A percentile compares a stretch with the other conserved stretches of the same genome.
Evolutionary conservation across 92 coral and sea anemone genomes (phyloP).

Genomic region (Nematostella vectensis): DNA sequence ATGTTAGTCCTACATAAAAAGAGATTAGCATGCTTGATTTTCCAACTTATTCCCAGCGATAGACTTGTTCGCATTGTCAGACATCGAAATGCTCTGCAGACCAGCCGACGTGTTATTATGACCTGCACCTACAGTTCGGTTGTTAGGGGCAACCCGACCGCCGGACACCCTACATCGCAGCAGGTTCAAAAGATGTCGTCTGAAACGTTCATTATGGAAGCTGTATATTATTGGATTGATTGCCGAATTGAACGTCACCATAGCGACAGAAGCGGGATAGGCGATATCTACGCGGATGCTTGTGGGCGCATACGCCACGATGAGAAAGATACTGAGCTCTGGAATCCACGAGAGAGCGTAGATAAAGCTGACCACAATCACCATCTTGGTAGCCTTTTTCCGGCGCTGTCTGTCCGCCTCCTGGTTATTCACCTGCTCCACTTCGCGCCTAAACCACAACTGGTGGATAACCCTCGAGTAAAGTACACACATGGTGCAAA

Average conservation of each 20-base stretch:
- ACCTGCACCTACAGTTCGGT: too few species aligned
- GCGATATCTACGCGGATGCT: conserved; percentile 26
- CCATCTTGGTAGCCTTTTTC: conserved; percentile 31
- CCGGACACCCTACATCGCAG: conserved; percentile 3
- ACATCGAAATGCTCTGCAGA: too few species aligned
- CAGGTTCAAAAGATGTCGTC: conserved; percentile 21
- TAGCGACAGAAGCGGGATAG: conserved; percentile 28
- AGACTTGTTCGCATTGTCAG: too few species aligned
- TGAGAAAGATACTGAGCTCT: conserved; percentile 14
- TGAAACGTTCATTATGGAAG: conserved; percentile 40
- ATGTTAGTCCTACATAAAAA: too few species aligned
- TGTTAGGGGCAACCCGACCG: too few species aligned
- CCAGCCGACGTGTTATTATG: too few species aligned
- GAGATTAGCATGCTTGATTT: too few species aligned
- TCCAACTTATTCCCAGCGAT: too few species aligned
- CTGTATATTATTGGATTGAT: conserved; percentile 64
- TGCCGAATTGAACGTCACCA: conserved; percentile 45
- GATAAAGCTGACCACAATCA: conserved; percentile 33
- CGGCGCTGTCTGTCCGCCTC: conserved; percentile 7
- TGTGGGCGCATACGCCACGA: conserved; percentile 21
- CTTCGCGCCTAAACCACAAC: conserved; percentile 24
- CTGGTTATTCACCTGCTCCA: conserved; percentile 4
- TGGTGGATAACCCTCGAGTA: conserved; percentile 12
- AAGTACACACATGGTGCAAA: conserved; percentile 10
- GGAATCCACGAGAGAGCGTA: conserved; percentile 50